Evolutionary conservation across 2,888 invertebrate genomes (phyloP), one percentile per base, ranked within the genome.

Genomic region (Antheraea yamamai): DNA sequence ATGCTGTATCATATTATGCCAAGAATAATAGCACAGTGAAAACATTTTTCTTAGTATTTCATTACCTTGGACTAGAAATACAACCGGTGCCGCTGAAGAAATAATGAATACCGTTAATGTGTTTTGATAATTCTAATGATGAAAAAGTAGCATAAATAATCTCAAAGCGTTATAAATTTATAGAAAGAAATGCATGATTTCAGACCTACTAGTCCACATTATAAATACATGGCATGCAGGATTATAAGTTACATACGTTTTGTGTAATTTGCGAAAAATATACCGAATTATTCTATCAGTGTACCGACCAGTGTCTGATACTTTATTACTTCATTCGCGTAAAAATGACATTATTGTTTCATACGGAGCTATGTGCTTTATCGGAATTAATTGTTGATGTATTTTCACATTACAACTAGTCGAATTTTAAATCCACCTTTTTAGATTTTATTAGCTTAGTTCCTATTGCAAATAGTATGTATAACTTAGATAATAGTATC

Each of bases 1-100:
- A 89, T 89, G 84, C 81, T 86, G 81, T 85, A 79, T 85, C 82
- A 82, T 84, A 75, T 82, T 80, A 80, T 77, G 75, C 78, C 70
- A 77, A 78, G 79, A 77, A 80, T 79, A 80, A 82, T 81, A 74
- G 77, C 76, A 80, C 73, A 79, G 78, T 77, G 77, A 78, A 78
- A 76, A 77, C 79, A 47, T 70, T 61, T 72, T 72, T 75, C 39
- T 74, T 61, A 51, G 68, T 75, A 35, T 39, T 70, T 8, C 20
- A 39, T 70, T 70, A 39, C 39, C 39, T 39, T 70, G 70, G 39
- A 39, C 70, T 39, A n/a, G 70, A 70, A 70, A 10, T 70, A 70
- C 20, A 35, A 70, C 0, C 70, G 39, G 35, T n/a, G 39, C n/a
- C n/a, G 70, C 70, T 39, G 39, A 70, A 70, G 70, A 70, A 70